Conservation (phyloP, 2,113 vertebrate species). For the Podilymbus podiceps region DNA sequence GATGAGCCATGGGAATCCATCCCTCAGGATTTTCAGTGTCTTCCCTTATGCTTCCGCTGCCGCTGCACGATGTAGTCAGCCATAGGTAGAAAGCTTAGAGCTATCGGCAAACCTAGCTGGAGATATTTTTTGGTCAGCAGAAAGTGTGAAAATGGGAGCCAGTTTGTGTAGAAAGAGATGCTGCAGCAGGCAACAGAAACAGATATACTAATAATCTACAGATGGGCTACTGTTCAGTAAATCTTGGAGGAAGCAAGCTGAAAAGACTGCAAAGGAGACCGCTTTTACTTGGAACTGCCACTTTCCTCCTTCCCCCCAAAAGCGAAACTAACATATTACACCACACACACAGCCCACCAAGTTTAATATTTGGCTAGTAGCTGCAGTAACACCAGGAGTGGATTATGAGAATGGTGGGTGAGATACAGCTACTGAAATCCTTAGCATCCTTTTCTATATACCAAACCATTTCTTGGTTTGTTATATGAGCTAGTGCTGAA, state of each 20-base stretch:
- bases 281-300: neutral
- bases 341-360: neutral
- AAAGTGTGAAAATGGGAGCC: neutral
- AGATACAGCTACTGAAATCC: neutral
- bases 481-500: neutral
- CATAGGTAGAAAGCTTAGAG: neutral
- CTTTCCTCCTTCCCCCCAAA: neutral
- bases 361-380: neutral
- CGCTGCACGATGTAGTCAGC: neutral
- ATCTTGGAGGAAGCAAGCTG: neutral
- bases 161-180: neutral
- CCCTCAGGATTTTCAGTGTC: neutral
- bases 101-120: neutral
- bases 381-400: neutral
- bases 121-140: neutral
- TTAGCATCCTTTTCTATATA: too few relatives aligned
- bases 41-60: neutral
- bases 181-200: neutral
- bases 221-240: neutral
- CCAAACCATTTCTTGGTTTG: neutral
- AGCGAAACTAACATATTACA: neutral
- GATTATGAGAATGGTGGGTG: neutral
- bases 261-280: neutral
- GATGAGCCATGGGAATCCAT: neutral
- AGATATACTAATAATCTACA: neutral